A percentile compares a stretch with the other conserved stretches of the same genome.
phyloP scores from a whole-genome alignment of 2,113 vertebrate species.

The Aspidoscelis tigris region DNA sequence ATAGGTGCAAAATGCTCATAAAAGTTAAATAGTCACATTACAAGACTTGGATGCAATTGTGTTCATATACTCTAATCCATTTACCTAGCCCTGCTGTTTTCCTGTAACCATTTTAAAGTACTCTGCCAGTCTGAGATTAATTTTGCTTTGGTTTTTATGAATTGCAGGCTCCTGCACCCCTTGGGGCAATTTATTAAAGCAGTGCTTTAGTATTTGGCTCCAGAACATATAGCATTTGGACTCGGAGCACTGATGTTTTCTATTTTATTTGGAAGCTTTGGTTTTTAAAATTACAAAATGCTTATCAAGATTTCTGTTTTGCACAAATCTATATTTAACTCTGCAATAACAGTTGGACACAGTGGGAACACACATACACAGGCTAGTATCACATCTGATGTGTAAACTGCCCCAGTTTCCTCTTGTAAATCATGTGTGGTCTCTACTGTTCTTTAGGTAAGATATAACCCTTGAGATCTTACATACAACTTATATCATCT shows the following conservation, averaged over 20 bases:
- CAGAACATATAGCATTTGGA: conserved; percentile 77
- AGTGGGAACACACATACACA: conserved; percentile 7
- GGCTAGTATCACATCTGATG: not conserved
- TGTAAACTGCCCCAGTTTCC: conserved; percentile 44
- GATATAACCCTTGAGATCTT: too few relatives aligned
- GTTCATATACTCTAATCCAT: conserved; percentile 43
- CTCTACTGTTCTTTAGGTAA: not conserved
- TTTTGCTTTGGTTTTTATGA: conserved; percentile 69
- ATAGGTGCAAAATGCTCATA: not conserved
- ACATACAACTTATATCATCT: too few relatives aligned
- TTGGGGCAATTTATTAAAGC: conserved; percentile 73
- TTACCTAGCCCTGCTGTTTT: conserved; percentile 39
- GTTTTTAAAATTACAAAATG: conserved; percentile 78
- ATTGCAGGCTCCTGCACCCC: conserved; percentile 51
- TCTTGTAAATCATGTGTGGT: conserved; percentile 36
- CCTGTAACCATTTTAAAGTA: conserved; percentile 57
- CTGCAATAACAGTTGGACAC: conserved; percentile 51
- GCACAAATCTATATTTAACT: conserved; percentile 66
- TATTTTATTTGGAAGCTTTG: conserved; percentile 74
- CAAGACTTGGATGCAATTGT: conserved; percentile 1
- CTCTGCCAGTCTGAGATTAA: conserved; percentile 64
- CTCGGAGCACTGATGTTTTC: conserved; percentile 79
- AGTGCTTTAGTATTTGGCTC: conserved; percentile 86
- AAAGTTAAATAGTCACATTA: not conserved
- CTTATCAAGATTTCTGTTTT: conserved; percentile 68